Percentiles rank a stretch among this genome's conserved stretches.
These are phyloP conservation scores for Paratilapia polleni DNA, from an alignment of 2,113 vertebrate species.

Conservation along the genomic window DNA sequence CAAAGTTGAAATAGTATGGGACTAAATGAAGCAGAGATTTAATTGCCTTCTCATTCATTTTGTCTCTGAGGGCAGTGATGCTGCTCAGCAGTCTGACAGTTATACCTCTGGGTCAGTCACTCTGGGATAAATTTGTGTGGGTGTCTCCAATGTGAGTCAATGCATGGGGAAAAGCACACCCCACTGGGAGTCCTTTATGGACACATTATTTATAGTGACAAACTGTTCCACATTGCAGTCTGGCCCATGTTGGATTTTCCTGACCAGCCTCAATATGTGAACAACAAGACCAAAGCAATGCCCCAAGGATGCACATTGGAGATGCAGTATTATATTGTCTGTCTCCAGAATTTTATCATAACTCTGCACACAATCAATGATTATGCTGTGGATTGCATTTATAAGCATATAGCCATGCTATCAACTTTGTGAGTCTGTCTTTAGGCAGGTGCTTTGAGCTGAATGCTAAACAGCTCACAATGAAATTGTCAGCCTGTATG, in stretches of 20 bases:
- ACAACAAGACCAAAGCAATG: background rate
- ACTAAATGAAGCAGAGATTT: slow-evolving; percentile 8
- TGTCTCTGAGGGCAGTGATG: slow-evolving; percentile 1
- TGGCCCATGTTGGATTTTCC: background rate
- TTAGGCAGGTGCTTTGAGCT: background rate
- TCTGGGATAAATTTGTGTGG: background rate
- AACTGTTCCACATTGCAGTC: background rate
- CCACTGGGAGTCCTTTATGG: background rate
- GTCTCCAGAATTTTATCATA: background rate
- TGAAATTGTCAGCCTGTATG: background rate
- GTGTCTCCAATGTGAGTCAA: background rate
- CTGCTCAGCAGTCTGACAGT: background rate
- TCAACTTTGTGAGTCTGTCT: no score
- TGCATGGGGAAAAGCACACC: background rate
- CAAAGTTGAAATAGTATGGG: slow-evolving; percentile 3
- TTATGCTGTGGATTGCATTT: background rate
- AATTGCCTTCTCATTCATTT: slow-evolving; percentile 4
- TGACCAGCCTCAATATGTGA: background rate
- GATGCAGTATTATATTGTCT: background rate
- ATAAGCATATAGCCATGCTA: background rate
- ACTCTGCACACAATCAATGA: background rate
- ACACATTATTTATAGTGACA: background rate
- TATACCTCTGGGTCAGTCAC: slow-evolving; percentile 9
- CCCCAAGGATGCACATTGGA: background rate
- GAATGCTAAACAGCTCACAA: background rate